These are phyloP conservation scores for Andrena praecox DNA, from an alignment of 2,888 invertebrate species.

Conservation along the genomic window DNA sequence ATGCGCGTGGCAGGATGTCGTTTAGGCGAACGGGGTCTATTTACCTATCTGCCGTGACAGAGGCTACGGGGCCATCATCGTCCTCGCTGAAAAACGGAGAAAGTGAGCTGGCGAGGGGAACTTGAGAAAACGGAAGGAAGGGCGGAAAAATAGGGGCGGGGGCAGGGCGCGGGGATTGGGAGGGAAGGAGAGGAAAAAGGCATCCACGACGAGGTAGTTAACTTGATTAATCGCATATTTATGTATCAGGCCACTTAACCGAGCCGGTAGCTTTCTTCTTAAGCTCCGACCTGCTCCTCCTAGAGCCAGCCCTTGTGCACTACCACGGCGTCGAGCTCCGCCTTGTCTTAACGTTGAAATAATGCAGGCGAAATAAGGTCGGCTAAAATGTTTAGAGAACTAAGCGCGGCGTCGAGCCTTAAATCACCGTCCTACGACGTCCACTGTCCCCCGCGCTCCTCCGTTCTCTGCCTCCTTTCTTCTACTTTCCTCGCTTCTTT, in stretches of 20 bases:
- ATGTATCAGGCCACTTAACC: conserved; percentile 82
- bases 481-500: conserved; percentile 27
- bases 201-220: conserved; percentile 77
- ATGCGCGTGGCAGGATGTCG: conserved; percentile 68
- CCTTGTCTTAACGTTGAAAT: conserved; percentile 80
- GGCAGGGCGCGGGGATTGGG: neutral
- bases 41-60: conserved; percentile 66
- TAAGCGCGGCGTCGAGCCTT: conserved; percentile 75
- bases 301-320: conserved; percentile 59
- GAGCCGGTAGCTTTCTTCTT: conserved; percentile 75
- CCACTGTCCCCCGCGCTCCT: conserved; percentile 61
- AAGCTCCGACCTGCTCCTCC: conserved; percentile 64
- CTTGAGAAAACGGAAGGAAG: conserved; percentile 15
- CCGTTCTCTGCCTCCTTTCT: conserved; percentile 39
- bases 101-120: conserved; percentile 26
- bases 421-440: conserved; percentile 77
- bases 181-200: conserved; percentile 48
- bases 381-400: conserved; percentile 82
- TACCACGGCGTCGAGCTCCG: conserved; percentile 57
- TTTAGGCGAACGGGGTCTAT: conserved; percentile 77
- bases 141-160: conserved; percentile 1
- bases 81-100: conserved; percentile 35
- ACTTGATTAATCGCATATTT: conserved; percentile 83
- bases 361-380: conserved; percentile 81
- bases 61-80: conserved; percentile 43